These are phyloP conservation scores for Genyomyrus donnyi DNA, from an alignment of 2,113 vertebrate genomes.

Conservation along the genomic window DNA sequence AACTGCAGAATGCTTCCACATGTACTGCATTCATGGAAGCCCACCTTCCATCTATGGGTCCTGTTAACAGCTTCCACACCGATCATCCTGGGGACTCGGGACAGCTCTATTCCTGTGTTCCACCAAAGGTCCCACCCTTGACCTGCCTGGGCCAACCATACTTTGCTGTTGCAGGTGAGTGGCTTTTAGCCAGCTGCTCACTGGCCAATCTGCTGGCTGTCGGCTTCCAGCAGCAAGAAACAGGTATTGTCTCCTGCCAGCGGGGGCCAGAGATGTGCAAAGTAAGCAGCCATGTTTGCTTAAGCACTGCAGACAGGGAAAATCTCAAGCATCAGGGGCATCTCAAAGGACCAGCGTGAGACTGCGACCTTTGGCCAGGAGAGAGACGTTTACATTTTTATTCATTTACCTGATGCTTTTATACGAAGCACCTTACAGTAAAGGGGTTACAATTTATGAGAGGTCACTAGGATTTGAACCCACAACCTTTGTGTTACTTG, in stretches of 20 bases:
- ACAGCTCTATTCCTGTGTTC: not conserved
- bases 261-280: not conserved
- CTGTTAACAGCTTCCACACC: not conserved
- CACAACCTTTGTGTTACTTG: not conserved
- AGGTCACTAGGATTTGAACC: not conserved
- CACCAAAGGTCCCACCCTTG: not conserved
- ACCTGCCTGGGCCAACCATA: not conserved
- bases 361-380: not conserved
- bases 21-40: not conserved
- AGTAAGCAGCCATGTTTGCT: not conserved
- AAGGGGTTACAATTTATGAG: not conserved
- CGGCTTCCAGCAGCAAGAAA: not conserved
- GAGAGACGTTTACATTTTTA: not conserved
- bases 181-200: not conserved
- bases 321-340: not conserved
- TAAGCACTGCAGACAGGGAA: not conserved
- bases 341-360: not conserved
- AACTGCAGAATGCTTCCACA: not conserved
- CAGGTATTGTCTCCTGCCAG: not conserved
- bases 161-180: not conserved
- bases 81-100: not conserved
- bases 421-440: not conserved
- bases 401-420: not conserved
- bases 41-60: not conserved
- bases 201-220: not conserved